Evolutionary conservation across 2,113 vertebrate species (phyloP), one percentile per base, ranked within the genome.

Genomic region (Electrona antarctica): DNA sequence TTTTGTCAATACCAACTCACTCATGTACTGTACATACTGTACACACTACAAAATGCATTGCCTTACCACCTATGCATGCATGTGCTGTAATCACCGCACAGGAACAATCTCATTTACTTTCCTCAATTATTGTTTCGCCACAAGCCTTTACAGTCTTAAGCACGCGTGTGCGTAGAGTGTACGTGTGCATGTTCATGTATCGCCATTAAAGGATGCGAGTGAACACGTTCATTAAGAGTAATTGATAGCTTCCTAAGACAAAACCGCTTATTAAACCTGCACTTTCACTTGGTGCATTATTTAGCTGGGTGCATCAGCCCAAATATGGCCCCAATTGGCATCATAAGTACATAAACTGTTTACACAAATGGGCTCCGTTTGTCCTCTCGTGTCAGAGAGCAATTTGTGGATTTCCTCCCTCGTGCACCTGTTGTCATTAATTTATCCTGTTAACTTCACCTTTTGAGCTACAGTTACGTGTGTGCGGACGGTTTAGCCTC

Each of bases 231-330:
- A 88, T 87, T 83, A 79, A 65, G 56, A 81, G 71, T 59, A 59
- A 64, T 67, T 63, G 81, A 67, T 61, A 45, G 55, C 57, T 55
- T 73, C 74, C 41, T 63, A 51, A 57, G 79, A 82, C 87, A 67
- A 80, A 41, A 88, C 73, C 80, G 64, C 81, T 82, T 85, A 73
- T 87, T 87, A 87, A 84, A 88, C 74, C 76, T 81, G 69, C 79
- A 83, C 85, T 76, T 86, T 85, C 58, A 77, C 80, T 72, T 64
- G 21, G 67, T 80, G 83, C 71, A 81, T 86, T 72, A 82, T 87
- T 87, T 90, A 79, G 73, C 56, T 67, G 62, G 10, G 77, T 74
- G 70, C 64, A 73, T 66, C 77, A 82, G 73, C 79, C 76, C 78
- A 48, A 84, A 80, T 21, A 64, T 61, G 60, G 63, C 70, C 60